These are phyloP conservation scores for Acanthosepion pharaonis DNA, from an alignment of 2,888 invertebrate species.

Conservation along the genomic window DNA sequence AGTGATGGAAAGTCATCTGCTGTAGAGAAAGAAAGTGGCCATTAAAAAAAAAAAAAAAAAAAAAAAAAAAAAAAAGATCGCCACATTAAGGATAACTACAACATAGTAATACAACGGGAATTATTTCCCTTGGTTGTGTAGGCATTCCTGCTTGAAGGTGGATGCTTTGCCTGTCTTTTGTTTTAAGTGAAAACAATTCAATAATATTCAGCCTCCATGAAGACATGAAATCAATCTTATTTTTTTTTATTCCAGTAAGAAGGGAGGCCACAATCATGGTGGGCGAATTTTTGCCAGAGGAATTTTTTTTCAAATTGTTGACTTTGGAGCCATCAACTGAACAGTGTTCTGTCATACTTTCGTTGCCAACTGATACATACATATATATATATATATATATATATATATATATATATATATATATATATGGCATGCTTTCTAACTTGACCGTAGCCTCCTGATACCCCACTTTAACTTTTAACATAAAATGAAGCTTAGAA, in stretches of 20 bases:
- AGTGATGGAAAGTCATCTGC: constrained; percentile 1
- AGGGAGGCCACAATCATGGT: background rate
- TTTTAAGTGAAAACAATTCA: background rate
- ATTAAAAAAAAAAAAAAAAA: background rate
- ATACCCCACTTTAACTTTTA: constrained; percentile 36
- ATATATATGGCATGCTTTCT: background rate
- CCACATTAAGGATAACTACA: background rate
- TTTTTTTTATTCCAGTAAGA: background rate
- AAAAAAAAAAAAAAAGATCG: no score
- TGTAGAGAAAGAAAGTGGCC: background rate
- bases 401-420: background rate
- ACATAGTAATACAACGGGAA: background rate
- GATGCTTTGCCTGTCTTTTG: background rate
- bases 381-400: background rate
- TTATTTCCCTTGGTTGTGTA: background rate
- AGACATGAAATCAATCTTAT: background rate
- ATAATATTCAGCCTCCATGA: constrained; percentile 33
- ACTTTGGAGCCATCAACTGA: background rate
- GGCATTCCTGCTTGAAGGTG: constrained; percentile 17
- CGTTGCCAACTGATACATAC: background rate
- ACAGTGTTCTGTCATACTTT: background rate
- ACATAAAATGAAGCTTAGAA: background rate
- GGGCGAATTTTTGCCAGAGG: background rate
- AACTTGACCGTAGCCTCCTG: background rate
- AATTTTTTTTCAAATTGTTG: background rate